Evolutionary conservation across 2,888 invertebrate species (phyloP).

Genomic region (Agriopis leucophaearia): DNA sequence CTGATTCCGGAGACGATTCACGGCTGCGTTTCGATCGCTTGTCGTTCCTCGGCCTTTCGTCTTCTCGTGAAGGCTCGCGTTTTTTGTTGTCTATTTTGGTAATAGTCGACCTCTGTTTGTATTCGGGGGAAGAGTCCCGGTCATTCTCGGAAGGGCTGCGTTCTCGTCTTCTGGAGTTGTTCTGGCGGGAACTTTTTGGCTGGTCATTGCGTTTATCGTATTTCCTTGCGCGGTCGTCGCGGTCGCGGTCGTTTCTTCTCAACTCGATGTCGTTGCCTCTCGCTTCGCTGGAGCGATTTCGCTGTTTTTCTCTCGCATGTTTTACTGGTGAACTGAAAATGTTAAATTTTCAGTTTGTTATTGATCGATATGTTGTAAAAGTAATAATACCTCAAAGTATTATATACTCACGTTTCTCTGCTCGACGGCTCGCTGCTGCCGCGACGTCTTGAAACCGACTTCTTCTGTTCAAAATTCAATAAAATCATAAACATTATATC

Average conservation of each 20-base stretch:
- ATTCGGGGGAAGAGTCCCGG: constrained; percentile 64
- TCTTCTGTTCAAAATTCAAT: constrained; percentile 79
- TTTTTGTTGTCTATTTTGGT: constrained; percentile 71
- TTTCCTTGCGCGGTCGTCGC: constrained; percentile 68
- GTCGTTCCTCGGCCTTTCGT: constrained; percentile 54
- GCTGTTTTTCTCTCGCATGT: constrained; percentile 65
- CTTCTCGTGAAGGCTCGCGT: constrained; percentile 62
- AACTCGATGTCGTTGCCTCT: constrained; percentile 67
- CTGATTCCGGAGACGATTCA: constrained; percentile 64
- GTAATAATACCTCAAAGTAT: background rate
- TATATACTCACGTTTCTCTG: constrained; percentile 68
- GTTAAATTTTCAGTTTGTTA: background rate
- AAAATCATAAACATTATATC: constrained; percentile 57
- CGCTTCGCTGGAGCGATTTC: constrained; percentile 67
- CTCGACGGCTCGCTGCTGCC: constrained; percentile 73
- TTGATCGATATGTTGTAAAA: background rate
- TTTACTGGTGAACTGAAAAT: constrained; percentile 77
- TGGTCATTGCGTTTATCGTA: constrained; percentile 65
- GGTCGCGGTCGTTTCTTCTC: constrained; percentile 71
- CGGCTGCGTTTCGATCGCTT: constrained; percentile 64
- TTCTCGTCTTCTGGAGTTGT: constrained; percentile 63
- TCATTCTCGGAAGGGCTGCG: constrained; percentile 61
- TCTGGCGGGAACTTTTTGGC: constrained; percentile 51
- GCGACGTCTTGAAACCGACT: constrained; percentile 76
- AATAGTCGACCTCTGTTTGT: constrained; percentile 68